These are phyloP conservation scores for Iselma pallidipennis DNA, from an alignment of 2,888 invertebrate species.

Conservation along the genomic window DNA sequence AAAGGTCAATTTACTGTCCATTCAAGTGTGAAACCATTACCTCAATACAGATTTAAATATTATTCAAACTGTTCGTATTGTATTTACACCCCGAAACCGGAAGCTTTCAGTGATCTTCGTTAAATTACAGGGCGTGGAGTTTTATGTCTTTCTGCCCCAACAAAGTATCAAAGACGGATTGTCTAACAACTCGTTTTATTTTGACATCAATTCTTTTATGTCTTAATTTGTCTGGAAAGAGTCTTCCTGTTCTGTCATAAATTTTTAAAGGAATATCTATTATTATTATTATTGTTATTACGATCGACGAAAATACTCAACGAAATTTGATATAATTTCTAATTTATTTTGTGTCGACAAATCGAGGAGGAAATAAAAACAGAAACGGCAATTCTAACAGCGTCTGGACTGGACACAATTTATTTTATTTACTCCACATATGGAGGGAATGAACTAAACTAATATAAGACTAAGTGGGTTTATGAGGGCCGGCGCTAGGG, in stretches of 20 bases:
- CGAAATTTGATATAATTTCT: neutral
- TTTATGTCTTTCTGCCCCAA: constrained; percentile 9
- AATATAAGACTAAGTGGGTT: neutral
- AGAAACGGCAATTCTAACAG: neutral
- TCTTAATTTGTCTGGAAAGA: constrained; percentile 21
- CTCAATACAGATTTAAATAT: neutral
- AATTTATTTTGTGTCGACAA: neutral
- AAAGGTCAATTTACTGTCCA: neutral
- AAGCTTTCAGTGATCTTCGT: neutral
- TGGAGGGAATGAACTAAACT: neutral
- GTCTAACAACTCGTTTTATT: no score
- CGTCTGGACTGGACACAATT: neutral
- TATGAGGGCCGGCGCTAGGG: no score
- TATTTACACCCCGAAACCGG: no score
- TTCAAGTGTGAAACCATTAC: neutral
- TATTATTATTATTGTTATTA: no score
- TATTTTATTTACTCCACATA: neutral
- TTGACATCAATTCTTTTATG: constrained; percentile 9
- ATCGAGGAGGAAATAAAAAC: neutral
- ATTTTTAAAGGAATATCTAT: no score
- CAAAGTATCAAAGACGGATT: neutral
- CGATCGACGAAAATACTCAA: neutral
- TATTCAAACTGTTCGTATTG: neutral
- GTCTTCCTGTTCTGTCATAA: no score
- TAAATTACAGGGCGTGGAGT: constrained; percentile 3